A percentile compares a stretch with the other conserved stretches of the same genome.
Evolutionary conservation across 2,888 invertebrate species (phyloP).

Genomic region (Spodoptera littoralis): DNA sequence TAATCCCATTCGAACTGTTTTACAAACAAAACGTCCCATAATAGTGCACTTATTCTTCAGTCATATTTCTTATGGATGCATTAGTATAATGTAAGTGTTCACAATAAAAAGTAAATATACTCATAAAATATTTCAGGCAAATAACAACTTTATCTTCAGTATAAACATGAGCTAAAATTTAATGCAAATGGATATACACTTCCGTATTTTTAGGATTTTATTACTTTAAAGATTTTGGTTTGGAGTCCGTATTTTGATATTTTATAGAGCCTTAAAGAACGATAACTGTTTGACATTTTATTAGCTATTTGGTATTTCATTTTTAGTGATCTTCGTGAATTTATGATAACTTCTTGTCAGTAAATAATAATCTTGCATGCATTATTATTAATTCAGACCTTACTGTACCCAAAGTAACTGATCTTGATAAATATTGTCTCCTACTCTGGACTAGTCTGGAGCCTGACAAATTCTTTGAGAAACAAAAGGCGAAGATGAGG

Average conservation of each 20-base stretch:
- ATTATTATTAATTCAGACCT: no score
- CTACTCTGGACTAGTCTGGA: no score
- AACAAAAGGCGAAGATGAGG: no score
- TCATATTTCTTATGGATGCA: conserved; percentile 33
- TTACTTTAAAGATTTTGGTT: conserved; percentile 45
- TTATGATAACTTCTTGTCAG: no score
- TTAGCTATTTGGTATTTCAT: conserved; percentile 4
- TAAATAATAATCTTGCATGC: no score
- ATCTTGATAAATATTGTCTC: no score
- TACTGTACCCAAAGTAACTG: no score
- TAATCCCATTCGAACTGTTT: conserved; percentile 2
- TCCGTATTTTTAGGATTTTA: conserved; percentile 49
- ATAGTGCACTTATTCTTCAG: conserved; percentile 25
- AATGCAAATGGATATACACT: conserved; percentile 54
- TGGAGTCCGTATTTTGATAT: conserved; percentile 29
- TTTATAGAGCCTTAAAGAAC: conserved; percentile 19
- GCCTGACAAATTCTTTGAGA: no score
- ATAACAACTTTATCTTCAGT: conserved; percentile 60
- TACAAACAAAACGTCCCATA: conserved; percentile 32
- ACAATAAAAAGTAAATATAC: conserved; percentile 55
- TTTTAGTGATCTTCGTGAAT: no score
- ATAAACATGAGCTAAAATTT: conserved; percentile 58
- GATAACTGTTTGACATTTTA: conserved; percentile 12
- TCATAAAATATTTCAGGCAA: conserved; percentile 62
- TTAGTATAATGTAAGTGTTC: conserved; percentile 52